Evolutionary conservation across 1,140 invertebrate genomes (phyloP).

Genomic region (Eurosta solidaginis): DNA sequence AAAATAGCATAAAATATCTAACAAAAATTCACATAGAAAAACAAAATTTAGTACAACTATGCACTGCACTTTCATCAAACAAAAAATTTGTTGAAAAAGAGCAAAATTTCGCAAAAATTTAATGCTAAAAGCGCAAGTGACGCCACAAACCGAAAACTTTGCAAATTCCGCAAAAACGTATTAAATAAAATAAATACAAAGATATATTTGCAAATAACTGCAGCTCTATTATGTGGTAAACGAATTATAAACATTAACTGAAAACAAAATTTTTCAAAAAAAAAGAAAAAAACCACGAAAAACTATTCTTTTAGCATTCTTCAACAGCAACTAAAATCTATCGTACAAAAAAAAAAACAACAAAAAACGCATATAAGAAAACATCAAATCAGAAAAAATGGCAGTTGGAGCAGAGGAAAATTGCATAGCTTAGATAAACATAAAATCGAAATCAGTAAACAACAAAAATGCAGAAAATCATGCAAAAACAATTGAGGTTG

Average conservation of each 20-base stretch:
- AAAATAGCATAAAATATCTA: conserved; percentile 1
- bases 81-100: neutral
- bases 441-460: neutral
- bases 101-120: conserved; percentile 20
- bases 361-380: conserved; percentile 11
- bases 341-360: conserved; percentile 21
- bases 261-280: conserved; percentile 36
- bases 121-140: neutral
- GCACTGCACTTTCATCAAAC: conserved; percentile 31
- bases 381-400: conserved; percentile 16
- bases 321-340: neutral
- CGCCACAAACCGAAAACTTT: neutral
- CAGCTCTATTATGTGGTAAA: conserved; percentile 48
- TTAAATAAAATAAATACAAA: neutral
- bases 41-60: conserved; percentile 34
- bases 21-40: conserved; percentile 29
- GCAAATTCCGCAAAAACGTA: conserved; percentile 13
- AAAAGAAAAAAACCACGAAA: conserved; percentile 13
- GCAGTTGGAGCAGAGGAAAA: conserved; percentile 2
- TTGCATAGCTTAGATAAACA: neutral
- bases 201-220: neutral
- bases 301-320: too few species aligned
- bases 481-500: conserved; percentile 30
- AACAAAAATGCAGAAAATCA: neutral
- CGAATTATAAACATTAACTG: conserved; percentile 52